Evolutionary conservation across 2,888 invertebrate genomes (phyloP).

Genomic region (Cantharis rufa): DNA sequence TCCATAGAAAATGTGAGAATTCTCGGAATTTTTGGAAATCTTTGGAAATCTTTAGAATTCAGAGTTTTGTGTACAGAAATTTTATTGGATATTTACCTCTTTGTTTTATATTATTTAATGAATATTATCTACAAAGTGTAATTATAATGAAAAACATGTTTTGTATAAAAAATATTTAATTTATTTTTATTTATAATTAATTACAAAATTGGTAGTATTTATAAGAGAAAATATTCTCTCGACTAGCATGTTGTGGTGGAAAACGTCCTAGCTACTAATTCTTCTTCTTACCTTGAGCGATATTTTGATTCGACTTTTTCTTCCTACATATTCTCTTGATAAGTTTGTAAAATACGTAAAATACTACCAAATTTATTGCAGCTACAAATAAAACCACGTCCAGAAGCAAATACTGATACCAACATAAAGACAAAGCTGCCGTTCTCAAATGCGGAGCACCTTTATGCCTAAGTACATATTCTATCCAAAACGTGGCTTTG

Average conservation of each 20-base stretch:
- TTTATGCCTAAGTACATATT: conserved; percentile 40
- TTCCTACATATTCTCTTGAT: not conserved
- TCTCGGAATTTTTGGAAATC: no score
- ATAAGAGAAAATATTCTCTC: no score
- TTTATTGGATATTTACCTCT: no score
- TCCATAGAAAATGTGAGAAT: no score
- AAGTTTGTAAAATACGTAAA: not conserved
- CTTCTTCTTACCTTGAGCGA: not conserved
- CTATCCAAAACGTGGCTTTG: conserved; percentile 39
- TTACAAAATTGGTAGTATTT: not conserved
- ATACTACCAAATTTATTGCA: not conserved
- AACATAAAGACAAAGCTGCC: conserved; percentile 30
- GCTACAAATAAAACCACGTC: conserved; percentile 26
- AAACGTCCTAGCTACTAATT: not conserved
- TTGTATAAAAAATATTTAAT: not conserved
- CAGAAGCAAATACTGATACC: conserved; percentile 35
- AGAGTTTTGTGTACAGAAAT: no score
- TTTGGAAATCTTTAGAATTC: no score
- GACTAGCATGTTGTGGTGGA: no score
- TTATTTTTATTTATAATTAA: not conserved
- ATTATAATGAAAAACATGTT: not conserved
- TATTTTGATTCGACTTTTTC: not conserved
- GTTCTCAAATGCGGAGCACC: conserved; percentile 39
- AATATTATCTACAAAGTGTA: no score
- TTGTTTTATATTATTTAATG: no score